Percentiles rank a stretch among this genome's conserved stretches.
phyloP scores from a whole-genome alignment of 2,113 vertebrate species.

The Petromus typicus region DNA sequence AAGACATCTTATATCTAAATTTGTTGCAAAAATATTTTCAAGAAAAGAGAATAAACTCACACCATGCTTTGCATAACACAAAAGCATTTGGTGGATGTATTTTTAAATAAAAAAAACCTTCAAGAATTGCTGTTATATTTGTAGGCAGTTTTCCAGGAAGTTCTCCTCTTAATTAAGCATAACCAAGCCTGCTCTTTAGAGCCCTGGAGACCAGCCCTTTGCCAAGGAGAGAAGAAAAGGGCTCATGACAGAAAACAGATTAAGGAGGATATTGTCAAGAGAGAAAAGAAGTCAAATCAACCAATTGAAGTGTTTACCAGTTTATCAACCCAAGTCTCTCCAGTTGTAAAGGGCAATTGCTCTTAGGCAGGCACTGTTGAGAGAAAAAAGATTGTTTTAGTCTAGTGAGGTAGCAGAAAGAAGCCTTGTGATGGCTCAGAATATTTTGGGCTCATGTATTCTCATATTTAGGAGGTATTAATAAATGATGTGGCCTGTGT shows the following conservation, averaged over 20 bases:
- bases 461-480: not conserved
- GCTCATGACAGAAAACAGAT: not conserved
- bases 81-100: not conserved
- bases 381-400: not conserved
- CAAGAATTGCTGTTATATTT: not conserved
- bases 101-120: not conserved
- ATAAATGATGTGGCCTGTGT: not conserved
- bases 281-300: conserved; percentile 7
- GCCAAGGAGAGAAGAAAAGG: not conserved
- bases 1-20: not conserved
- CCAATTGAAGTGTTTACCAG: not conserved
- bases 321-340: not conserved
- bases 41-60: not conserved
- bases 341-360: not conserved
- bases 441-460: not conserved
- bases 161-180: not conserved
- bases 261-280: conserved; percentile 47
- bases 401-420: not conserved
- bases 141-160: not conserved
- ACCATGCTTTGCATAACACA: not conserved
- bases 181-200: conserved; percentile 6
- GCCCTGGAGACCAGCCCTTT: not conserved
- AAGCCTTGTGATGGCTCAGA: not conserved
- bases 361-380: not conserved
- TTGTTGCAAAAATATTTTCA: not conserved